Evolutionary conservation across 1,140 invertebrate genomes (phyloP).

Genomic region (Sogatella furcifera): DNA sequence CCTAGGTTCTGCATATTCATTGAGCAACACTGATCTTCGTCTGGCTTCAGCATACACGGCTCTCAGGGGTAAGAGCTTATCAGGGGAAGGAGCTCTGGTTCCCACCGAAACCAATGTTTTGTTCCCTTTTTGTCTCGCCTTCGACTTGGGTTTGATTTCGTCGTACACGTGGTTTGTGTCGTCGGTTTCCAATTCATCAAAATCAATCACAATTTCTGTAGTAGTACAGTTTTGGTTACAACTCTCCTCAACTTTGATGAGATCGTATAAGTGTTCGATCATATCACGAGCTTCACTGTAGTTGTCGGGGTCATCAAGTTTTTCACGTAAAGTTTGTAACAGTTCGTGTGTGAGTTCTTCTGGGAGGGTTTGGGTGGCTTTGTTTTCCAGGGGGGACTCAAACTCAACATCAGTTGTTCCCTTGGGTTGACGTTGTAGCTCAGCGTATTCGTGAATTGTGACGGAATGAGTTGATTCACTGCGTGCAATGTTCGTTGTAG

Average conservation of each 20-base stretch:
- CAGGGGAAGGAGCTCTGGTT: slow-evolving; percentile 47
- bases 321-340: slow-evolving; percentile 51
- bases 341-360: slow-evolving; percentile 64
- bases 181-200: slow-evolving; percentile 28
- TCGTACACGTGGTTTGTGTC: slow-evolving; percentile 47
- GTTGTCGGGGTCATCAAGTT: slow-evolving; percentile 57
- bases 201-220: slow-evolving; percentile 30
- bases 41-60: neutral
- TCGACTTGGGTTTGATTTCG: slow-evolving; percentile 39
- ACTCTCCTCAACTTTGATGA: slow-evolving; percentile 61
- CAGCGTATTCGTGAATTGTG: slow-evolving; percentile 51
- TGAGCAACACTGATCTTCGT: slow-evolving; percentile 25
- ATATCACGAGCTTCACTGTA: slow-evolving; percentile 62
- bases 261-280: slow-evolving; percentile 66
- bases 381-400: slow-evolving; percentile 39
- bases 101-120: slow-evolving; percentile 39
- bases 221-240: slow-evolving; percentile 42
- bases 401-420: slow-evolving; percentile 27
- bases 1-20: slow-evolving; percentile 41
- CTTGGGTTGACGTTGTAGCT: slow-evolving; percentile 35
- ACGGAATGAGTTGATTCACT: slow-evolving; percentile 44
- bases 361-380: slow-evolving; percentile 57
- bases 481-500: slow-evolving; percentile 31
- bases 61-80: slow-evolving; percentile 39
- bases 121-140: slow-evolving; percentile 27